Conservation (phyloP, 2,888 invertebrate genomes). For the Eupithecia tripunctaria region DNA sequence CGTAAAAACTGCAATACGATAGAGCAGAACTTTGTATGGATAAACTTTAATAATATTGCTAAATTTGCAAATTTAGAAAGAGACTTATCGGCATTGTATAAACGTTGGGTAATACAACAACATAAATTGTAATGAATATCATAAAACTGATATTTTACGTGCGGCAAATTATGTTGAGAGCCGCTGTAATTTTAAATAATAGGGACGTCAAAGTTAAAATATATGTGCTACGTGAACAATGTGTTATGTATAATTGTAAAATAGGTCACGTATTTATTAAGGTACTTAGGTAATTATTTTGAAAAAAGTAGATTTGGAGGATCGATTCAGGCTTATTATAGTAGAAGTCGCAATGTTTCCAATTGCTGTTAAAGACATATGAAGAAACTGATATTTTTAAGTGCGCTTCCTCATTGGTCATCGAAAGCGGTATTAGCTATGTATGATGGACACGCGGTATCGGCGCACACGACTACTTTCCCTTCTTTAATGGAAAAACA, state of each 20-base stretch:
- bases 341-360: background rate
- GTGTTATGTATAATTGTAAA: background rate
- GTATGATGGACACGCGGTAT: constrained; percentile 73
- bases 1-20: constrained; percentile 44
- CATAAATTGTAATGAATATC: constrained; percentile 1
- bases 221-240: background rate
- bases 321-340: background rate
- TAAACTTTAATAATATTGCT: constrained; percentile 16
- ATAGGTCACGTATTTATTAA: constrained; percentile 1
- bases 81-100: background rate
- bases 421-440: constrained; percentile 78
- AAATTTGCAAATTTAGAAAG: constrained; percentile 12
- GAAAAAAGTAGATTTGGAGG: background rate
- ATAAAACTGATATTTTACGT: constrained; percentile 16
- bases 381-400: constrained; percentile 47
- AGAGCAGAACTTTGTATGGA: constrained; percentile 19
- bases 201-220: background rate
- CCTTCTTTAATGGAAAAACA: constrained; percentile 78
- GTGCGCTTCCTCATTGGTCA: constrained; percentile 73
- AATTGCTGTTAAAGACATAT: constrained; percentile 14
- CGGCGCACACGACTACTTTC: constrained; percentile 76
- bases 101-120: constrained; percentile 1
- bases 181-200: constrained; percentile 9
- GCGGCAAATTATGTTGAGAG: constrained; percentile 7
- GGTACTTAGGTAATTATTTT: background rate